Conservation (phyloP, 92 coral and sea anemone species). For the Porites divaricata region DNA sequence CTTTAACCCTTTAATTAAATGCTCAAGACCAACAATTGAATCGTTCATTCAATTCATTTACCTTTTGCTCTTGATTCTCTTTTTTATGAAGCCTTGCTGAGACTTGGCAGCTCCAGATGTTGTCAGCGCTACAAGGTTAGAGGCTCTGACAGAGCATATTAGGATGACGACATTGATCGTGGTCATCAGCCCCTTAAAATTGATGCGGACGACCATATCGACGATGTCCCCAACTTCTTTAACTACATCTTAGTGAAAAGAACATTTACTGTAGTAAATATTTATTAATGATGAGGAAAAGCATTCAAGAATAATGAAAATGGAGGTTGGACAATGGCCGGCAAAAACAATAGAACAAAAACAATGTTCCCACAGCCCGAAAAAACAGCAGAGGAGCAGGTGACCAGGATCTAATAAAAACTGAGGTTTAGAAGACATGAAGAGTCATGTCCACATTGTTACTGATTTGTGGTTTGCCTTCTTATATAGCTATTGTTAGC, state of each 20-base stretch:
- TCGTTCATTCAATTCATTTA: neutral
- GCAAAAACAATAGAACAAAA: neutral
- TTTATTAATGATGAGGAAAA: neutral
- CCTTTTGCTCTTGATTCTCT: conserved; percentile 4
- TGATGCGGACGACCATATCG: neutral
- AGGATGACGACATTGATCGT: neutral
- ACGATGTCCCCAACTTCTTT: conserved; percentile 16
- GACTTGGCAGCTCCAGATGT: conserved; percentile 16
- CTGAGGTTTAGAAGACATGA: neutral
- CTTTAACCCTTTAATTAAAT: neutral
- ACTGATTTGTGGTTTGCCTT: neutral
- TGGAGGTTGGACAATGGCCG: neutral
- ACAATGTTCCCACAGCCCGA: conserved; percentile 7
- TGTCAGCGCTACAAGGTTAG: neutral
- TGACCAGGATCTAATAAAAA: neutral
- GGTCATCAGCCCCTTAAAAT: conserved; percentile 20
- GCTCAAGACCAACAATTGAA: neutral
- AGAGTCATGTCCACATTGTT: neutral
- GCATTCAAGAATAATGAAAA: conserved; percentile 6
- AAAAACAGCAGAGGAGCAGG: conserved; percentile 6
- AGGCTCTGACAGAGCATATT: neutral
- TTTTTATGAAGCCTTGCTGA: conserved; percentile 12
- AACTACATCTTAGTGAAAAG: conserved; percentile 8
- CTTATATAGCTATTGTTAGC: conserved; percentile 2
- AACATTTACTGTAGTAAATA: neutral